Conservation (phyloP, 2,113 vertebrate species). For the Gallinago paraguaiae region DNA sequence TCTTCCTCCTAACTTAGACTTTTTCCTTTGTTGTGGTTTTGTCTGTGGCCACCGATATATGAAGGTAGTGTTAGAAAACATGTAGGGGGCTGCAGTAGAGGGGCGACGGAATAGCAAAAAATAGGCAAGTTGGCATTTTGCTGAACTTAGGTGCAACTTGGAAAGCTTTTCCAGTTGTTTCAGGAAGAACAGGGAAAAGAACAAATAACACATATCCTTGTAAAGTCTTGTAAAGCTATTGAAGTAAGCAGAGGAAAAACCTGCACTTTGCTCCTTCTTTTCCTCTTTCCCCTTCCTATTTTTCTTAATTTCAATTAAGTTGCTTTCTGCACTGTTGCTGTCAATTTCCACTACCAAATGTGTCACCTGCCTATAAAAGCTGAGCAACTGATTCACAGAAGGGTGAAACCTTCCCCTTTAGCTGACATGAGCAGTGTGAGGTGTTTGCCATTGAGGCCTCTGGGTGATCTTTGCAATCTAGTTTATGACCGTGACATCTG, state of each 20-base stretch:
- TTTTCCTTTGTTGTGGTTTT: neutral
- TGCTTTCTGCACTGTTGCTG: neutral
- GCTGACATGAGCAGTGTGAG: neutral
- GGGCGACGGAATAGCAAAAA: neutral
- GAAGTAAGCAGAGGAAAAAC: neutral
- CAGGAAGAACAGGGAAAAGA: neutral
- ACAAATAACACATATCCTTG: neutral
- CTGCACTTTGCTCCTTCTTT: neutral
- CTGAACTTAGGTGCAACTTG: neutral
- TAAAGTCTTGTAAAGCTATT: neutral
- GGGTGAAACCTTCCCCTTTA: neutral
- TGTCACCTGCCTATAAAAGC: neutral
- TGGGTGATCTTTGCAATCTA: neutral
- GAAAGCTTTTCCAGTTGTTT: neutral
- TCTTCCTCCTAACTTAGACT: neutral
- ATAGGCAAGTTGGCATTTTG: neutral
- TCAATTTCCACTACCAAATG: neutral
- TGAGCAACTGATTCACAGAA: neutral
- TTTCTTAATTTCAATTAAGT: neutral
- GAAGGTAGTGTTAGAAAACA: neutral
- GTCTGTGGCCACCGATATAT: neutral
- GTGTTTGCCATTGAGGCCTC: neutral
- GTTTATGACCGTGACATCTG: neutral
- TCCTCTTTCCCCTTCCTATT: neutral
- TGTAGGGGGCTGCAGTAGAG: neutral